Evolutionary conservation across 2,888 invertebrate genomes (phyloP), one percentile per base, ranked within the genome.

Genomic region (Phasia obesa): DNA sequence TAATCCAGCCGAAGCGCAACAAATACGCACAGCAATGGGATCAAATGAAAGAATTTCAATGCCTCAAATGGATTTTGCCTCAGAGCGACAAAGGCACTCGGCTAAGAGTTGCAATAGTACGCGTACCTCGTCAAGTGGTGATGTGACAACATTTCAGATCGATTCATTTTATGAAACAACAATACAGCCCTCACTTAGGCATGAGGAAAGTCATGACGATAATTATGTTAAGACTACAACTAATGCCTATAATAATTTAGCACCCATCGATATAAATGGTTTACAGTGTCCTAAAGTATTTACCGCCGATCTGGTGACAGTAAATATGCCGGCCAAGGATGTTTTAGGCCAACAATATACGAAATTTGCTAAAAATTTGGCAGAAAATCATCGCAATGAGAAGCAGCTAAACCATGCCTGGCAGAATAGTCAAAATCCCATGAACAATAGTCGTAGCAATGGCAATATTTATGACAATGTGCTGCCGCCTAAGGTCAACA

Each of bases 1-100:
- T 92, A 96, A 97, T 91, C 98, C 98, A 0, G 96, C 96, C 69
- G 97, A 97, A 90, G 97, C 97, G 4, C 94, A 95, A 90, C 93
- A 96, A 87, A 95, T 97, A 93, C 96, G 96, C 91, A 95, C 96
- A 0, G 95, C 96, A 5, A 92, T 97, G 84, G 92, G 90, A 74
- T 91, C 91, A 38, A 94, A 96, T 79, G 94, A 95, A 2, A 90
- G 96, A 88, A 95, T 96, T 84, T 95, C 96, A 59, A 95, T 96
- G 95, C 94, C 95, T 27, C 95, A 96, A 11, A 94, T 96, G 85
- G 94, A 94, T 87, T 96, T 95, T 88, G 89, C 88, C 21, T 89
- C 90, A 85, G 78, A 60, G 21, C 44, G 74, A 4, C 86, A 85
- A 81, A 85, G 87, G 31, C 85, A 86, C 31, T 86, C 85, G 9